These are phyloP conservation scores for Philotrypesis tridentata DNA, from an alignment of 1,140 invertebrate genomes.

Conservation along the genomic window DNA sequence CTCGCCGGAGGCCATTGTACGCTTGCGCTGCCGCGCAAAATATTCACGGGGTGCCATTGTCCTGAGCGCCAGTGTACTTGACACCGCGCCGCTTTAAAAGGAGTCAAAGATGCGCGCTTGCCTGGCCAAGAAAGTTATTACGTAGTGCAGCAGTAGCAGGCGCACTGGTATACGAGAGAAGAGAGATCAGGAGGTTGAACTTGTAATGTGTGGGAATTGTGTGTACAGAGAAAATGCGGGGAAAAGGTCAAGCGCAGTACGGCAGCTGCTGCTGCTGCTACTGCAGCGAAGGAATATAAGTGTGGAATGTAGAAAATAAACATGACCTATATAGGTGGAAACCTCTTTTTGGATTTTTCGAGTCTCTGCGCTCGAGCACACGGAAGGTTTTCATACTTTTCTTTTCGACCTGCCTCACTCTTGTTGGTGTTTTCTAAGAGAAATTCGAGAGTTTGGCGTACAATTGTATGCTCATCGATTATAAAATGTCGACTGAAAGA, in stretches of 20 bases:
- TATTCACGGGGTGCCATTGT: conserved; percentile 17
- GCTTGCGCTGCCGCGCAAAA: background rate
- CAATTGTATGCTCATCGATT: background rate
- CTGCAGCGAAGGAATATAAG: background rate
- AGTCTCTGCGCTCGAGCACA: background rate
- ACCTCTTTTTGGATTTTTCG: background rate
- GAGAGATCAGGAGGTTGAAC: background rate
- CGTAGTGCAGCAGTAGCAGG: background rate
- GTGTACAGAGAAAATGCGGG: background rate
- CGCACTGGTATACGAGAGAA: too few relatives aligned
- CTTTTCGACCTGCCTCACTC: background rate
- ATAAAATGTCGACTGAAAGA: too few relatives aligned
- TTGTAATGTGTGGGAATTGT: background rate
- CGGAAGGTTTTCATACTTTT: background rate
- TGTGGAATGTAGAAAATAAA: conserved; percentile 2
- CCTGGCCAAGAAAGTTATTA: conserved; percentile 33
- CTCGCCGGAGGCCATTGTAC: background rate
- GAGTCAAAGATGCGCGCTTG: background rate
- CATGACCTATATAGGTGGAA: conserved; percentile 24
- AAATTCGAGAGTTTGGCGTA: background rate
- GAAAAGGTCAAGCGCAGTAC: conserved; percentile 40
- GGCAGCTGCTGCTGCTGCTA: background rate
- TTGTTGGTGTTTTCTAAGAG: background rate
- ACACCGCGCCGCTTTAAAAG: background rate
- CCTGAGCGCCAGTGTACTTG: conserved; percentile 14